A percentile compares a stretch with the other conserved stretches of the same genome.
phyloP scores from a whole-genome alignment of 1,140 invertebrate species.

The Schlechtendalia chinensis region DNA sequence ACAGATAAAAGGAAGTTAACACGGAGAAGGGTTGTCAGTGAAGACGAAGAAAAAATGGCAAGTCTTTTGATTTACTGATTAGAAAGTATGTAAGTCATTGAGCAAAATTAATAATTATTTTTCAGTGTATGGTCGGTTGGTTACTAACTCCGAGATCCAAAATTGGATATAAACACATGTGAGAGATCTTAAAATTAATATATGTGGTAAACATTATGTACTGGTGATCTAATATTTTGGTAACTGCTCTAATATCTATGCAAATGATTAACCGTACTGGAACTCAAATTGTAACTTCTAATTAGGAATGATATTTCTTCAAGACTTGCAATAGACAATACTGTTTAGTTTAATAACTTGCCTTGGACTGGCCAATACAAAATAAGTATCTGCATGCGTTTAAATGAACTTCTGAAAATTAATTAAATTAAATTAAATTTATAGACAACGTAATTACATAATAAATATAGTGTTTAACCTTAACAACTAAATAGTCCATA shows the following conservation, averaged over 20 bases:
- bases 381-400: conserved; percentile 36
- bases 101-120: conserved; percentile 34
- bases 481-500: too few species aligned
- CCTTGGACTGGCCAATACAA: conserved; percentile 3
- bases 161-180: conserved; percentile 12
- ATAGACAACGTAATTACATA: too few species aligned
- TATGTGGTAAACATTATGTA: conserved; percentile 30
- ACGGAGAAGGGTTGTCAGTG: conserved; percentile 1
- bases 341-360: conserved; percentile 44
- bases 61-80: conserved; percentile 43
- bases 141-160: conserved; percentile 35
- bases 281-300: conserved; percentile 36
- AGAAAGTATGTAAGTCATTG: conserved; percentile 14
- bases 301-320: conserved; percentile 37
- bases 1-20: conserved; percentile 38
- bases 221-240: conserved; percentile 31
- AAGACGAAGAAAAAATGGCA: conserved; percentile 21
- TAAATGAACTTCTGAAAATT: conserved; percentile 37
- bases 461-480: too few species aligned
- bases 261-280: conserved; percentile 33
- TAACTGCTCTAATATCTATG: conserved; percentile 34
- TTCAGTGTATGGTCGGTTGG: conserved; percentile 12
- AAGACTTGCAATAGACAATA: conserved; percentile 48
- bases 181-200: conserved; percentile 46
- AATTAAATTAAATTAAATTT: neutral